Percentiles rank a stretch among this genome's conserved stretches.
phyloP scores from a whole-genome alignment of 2,797 vertebrate species.

The Echiichthys vipera region DNA sequence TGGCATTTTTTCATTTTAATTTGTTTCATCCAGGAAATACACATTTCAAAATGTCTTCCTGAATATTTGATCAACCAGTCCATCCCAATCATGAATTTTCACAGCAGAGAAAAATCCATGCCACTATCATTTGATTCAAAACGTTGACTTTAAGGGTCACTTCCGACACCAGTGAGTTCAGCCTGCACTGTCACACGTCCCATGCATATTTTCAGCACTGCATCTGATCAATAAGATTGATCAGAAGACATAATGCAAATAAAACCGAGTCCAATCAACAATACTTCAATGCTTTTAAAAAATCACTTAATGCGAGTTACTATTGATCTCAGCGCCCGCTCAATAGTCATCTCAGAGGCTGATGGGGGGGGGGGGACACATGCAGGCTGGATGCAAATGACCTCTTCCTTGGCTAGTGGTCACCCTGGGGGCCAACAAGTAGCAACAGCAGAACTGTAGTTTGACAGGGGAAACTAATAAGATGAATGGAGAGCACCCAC shows the following conservation, averaged over 20 bases:
- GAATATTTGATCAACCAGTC: no score
- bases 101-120: no score
- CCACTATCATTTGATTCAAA: no score
- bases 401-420: constrained; percentile 2
- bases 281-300: no score
- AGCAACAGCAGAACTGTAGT: background rate
- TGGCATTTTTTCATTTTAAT: no score
- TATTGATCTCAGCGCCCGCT: constrained; percentile 44
- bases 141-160: no score
- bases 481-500: constrained; percentile 1
- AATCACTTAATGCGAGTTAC: constrained; percentile 35
- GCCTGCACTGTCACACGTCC: no score
- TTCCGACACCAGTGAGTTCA: no score
- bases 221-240: constrained; percentile 5
- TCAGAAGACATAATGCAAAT: constrained; percentile 20
- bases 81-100: no score
- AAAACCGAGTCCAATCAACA: constrained; percentile 1
- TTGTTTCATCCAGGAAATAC: no score
- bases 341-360: constrained; percentile 46
- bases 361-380: constrained; percentile 1
- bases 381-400: constrained; percentile 14
- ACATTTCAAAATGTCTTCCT: no score
- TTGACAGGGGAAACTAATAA: background rate
- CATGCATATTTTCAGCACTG: no score
- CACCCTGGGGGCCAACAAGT: background rate